phyloP scores from a whole-genome alignment of 1,140 invertebrate genomes.

The Leptopilina clavipes region DNA sequence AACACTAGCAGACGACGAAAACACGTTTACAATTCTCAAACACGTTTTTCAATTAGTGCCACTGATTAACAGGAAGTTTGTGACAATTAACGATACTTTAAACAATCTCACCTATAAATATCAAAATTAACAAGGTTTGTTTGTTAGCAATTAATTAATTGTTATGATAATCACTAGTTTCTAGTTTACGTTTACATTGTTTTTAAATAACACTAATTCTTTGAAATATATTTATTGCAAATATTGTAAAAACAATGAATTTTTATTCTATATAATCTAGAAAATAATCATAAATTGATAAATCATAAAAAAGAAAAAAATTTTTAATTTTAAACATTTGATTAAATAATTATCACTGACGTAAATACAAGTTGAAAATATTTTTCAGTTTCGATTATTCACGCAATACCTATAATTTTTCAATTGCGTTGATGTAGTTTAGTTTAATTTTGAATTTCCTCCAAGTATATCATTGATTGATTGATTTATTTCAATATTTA shows the following conservation, averaged over 20 bases:
- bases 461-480: not conserved
- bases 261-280: not conserved
- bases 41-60: not conserved
- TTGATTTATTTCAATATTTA: conserved; percentile 6
- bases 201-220: not conserved
- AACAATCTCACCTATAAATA: not conserved
- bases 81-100: conserved; percentile 8
- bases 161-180: not conserved
- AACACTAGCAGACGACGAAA: not conserved
- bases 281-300: too few relatives aligned
- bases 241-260: not conserved
- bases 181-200: not conserved
- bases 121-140: conserved; percentile 6
- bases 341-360: conserved; percentile 5
- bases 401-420: conserved; percentile 14
- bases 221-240: not conserved
- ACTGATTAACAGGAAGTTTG: not conserved
- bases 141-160: not conserved
- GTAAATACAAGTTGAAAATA: not conserved
- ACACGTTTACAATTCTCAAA: not conserved
- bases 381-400: not conserved
- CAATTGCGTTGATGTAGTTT: not conserved
- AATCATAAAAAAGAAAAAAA: too few relatives aligned
- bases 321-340: not conserved
- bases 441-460: not conserved